A percentile compares a stretch with the other conserved stretches of the same genome.
Conservation (phyloP, 2,888 invertebrate species). For the Serripes groenlandicus region DNA sequence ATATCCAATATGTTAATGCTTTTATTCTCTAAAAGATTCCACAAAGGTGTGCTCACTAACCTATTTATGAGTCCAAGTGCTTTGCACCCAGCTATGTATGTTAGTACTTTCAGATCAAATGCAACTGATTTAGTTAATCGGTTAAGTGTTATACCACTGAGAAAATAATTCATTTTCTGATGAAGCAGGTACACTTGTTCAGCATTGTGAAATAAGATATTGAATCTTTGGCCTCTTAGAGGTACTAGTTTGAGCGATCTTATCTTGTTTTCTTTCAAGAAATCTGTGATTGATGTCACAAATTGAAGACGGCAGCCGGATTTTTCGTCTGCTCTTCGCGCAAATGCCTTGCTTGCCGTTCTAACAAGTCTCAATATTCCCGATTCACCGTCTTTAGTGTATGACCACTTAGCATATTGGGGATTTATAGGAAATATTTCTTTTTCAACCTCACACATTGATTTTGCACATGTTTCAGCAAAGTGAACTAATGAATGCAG, state of each 20-base stretch:
- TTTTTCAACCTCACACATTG: conserved; percentile 28
- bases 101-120: conserved; percentile 8
- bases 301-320: conserved; percentile 37
- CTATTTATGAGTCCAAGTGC: conserved; percentile 33
- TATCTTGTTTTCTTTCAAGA: conserved; percentile 29
- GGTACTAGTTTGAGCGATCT: conserved; percentile 31
- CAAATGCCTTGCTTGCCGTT: conserved; percentile 30
- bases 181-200: conserved; percentile 39
- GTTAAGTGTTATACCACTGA: too few species aligned
- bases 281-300: conserved; percentile 22
- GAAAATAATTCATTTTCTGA: too few species aligned
- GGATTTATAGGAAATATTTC: neutral
- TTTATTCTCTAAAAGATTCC: conserved; percentile 38
- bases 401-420: conserved; percentile 1
- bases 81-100: conserved; percentile 19
- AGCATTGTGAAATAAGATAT: conserved; percentile 43
- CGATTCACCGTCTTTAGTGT: conserved; percentile 8
- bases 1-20: conserved; percentile 36
- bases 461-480: conserved; percentile 40
- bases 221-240: conserved; percentile 29
- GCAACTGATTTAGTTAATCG: conserved; percentile 17
- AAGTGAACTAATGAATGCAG: conserved; percentile 49
- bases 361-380: conserved; percentile 36
- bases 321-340: conserved; percentile 31
- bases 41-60: conserved; percentile 37